Percentiles rank a stretch among this genome's conserved stretches.
Conservation (phyloP, 2,888 invertebrate species). For the Stenichneumon culpator region DNA sequence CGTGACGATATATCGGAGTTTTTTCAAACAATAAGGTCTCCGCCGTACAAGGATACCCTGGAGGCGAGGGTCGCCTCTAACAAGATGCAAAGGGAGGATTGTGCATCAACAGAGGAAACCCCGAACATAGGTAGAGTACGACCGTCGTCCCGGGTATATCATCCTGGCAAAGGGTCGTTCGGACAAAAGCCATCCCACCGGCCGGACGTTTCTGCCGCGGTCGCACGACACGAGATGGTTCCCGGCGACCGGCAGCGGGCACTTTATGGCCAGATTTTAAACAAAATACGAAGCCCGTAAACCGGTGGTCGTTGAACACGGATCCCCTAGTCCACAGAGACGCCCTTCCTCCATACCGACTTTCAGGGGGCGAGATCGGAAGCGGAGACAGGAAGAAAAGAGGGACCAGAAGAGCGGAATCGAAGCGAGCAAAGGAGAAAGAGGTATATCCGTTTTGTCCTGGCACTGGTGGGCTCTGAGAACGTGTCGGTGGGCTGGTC, state of each 20-base stretch:
- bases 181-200: constrained; percentile 46
- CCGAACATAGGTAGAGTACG: constrained; percentile 22
- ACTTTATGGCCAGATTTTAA: constrained; percentile 80
- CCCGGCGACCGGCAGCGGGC: constrained; percentile 36
- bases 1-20: not conserved
- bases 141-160: not conserved
- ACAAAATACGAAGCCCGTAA: constrained; percentile 81
- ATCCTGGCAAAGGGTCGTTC: constrained; percentile 30
- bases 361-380: constrained; percentile 7
- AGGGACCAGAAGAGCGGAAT: constrained; percentile 20
- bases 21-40: not conserved
- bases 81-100: constrained; percentile 30
- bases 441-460: constrained; percentile 10
- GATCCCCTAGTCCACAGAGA: constrained; percentile 40
- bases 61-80: constrained; percentile 24
- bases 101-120: constrained; percentile 11
- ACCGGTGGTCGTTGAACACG: constrained; percentile 80
- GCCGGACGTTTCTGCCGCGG: constrained; percentile 34
- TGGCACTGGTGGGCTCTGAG: constrained; percentile 3
- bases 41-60: not conserved
- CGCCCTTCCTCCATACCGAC: constrained; percentile 21
- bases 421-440: constrained; percentile 21
- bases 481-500: constrained; percentile 68
- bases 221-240: constrained; percentile 34
- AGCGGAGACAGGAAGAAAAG: constrained; percentile 19